A percentile compares a stretch with the other conserved stretches of the same genome.
Evolutionary conservation across 1,140 invertebrate genomes (phyloP).

Genomic region (Hydropsyche tenuis): DNA sequence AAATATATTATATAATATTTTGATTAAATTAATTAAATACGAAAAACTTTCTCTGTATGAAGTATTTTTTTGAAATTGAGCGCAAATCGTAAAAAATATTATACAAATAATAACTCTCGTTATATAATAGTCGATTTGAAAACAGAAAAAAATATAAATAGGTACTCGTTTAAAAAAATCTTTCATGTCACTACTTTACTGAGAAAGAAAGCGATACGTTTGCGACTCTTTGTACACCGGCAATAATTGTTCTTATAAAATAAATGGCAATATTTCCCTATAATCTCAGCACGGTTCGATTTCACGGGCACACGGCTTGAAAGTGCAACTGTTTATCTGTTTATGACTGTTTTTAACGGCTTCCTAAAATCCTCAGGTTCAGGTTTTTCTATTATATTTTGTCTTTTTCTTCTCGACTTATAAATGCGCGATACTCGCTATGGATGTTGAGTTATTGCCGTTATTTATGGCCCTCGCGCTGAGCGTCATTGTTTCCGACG

Average conservation of each 20-base stretch:
- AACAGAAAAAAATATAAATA: no score
- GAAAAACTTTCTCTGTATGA: no score
- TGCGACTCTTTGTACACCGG: background rate
- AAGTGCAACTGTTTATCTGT: conserved; percentile 42
- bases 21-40: no score
- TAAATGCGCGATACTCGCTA: no score
- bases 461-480: conserved; percentile 10
- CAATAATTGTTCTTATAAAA: background rate
- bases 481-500: background rate
- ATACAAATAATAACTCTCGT: no score
- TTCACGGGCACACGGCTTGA: background rate
- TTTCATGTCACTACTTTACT: background rate
- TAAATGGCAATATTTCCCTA: background rate
- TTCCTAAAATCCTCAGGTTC: conserved; percentile 26
- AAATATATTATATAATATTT: no score
- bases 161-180: no score
- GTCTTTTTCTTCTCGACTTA: no score
- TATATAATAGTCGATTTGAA: no score
- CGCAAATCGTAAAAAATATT: no score
- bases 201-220: background rate
- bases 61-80: no score
- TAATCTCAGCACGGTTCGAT: background rate
- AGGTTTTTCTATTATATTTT: background rate
- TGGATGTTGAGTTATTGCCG: conserved; percentile 24
- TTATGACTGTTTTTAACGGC: conserved; percentile 33